Percentiles rank a stretch among this genome's conserved stretches.
phyloP scores from a whole-genome alignment of 2,113 vertebrate species.

The Meleagris gallopavo region DNA sequence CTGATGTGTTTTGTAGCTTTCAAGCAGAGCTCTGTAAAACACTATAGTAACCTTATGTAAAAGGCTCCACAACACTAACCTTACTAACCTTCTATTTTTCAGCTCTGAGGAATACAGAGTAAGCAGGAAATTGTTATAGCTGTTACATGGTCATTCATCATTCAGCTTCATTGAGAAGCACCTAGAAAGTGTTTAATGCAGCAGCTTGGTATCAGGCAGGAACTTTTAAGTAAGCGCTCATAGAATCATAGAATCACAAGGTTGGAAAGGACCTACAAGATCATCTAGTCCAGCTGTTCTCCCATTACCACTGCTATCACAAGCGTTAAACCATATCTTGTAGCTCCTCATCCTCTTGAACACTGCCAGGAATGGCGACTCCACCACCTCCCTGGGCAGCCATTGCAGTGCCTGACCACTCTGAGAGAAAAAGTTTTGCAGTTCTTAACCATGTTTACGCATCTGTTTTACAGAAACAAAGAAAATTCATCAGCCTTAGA shows the following conservation, averaged over 20 bases:
- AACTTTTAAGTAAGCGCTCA: background rate
- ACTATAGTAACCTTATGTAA: background rate
- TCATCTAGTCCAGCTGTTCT: too few relatives aligned
- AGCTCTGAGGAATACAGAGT: background rate
- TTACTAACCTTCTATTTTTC: background rate
- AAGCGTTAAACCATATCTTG: too few relatives aligned
- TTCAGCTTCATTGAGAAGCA: background rate
- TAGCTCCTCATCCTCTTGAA: too few relatives aligned
- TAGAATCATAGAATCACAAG: too few relatives aligned
- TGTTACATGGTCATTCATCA: background rate
- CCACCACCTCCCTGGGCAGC: too few relatives aligned
- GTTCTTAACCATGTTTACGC: background rate
- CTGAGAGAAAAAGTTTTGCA: background rate
- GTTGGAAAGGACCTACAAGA: too few relatives aligned
- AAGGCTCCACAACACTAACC: background rate
- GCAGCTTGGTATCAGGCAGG: background rate
- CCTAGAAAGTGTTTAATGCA: background rate
- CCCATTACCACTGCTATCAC: too few relatives aligned
- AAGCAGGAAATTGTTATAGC: background rate
- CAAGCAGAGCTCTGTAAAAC: background rate
- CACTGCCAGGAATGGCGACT: too few relatives aligned
- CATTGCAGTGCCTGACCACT: too few relatives aligned
- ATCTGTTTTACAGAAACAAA: slow-evolving; percentile 82
- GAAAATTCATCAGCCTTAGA: slow-evolving; percentile 77
- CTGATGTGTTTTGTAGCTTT: background rate